Base-by-base conservation (phyloP, 2,797 vertebrate genomes). In the Gobionotothen gibberifrons region DNA sequence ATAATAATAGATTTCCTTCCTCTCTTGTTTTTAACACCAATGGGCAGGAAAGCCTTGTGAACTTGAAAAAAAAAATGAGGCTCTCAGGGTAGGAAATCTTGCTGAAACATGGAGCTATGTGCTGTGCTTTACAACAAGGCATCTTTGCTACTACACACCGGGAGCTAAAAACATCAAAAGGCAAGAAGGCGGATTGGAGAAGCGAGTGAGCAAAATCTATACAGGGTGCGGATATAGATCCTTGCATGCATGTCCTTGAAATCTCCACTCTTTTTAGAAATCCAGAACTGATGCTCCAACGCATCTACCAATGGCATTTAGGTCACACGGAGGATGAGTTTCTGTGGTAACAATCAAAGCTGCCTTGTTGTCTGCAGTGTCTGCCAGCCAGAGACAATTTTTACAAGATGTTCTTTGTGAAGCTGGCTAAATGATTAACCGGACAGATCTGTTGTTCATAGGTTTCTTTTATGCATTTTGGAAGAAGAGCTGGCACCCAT, bases 401-500 rank as follows among this genome's bases (percentile, higher is more conserved):
- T 75, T 69, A 84, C 82, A 85, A 69, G 78, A 75, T 58, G 68
- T 70, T 83, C 80, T 81, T 74, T 72, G 78, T 86, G 19, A 65
- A 55, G 48, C 66, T 7, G 71, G 74, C 22, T 80, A 54, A 86
- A 90, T 83, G 86, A 87, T 87, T 86, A 87, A 89, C 80, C 10
- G 9, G 44, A 46, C 61, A 56, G 62, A 74, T 81, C 74, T 76
- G 84, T 79, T 73, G 70, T 79, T 86, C 44, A 22, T 49, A 22
- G 40, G 36, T 74, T 78, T 66, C 79, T 77, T 87, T 88, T 65
- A 76, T 74, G 65, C 48, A 46, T 84, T 76, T 84, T 84, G 67
- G 85, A 83, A 73, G 87, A 82, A 55, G 78, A 76, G 77, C 80
- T 88, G 83, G 83, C 85, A 86, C 74, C 74, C 47, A 79, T 91